Conservation (phyloP, 2,888 invertebrate species). For the Aspidapion aeneum region DNA sequence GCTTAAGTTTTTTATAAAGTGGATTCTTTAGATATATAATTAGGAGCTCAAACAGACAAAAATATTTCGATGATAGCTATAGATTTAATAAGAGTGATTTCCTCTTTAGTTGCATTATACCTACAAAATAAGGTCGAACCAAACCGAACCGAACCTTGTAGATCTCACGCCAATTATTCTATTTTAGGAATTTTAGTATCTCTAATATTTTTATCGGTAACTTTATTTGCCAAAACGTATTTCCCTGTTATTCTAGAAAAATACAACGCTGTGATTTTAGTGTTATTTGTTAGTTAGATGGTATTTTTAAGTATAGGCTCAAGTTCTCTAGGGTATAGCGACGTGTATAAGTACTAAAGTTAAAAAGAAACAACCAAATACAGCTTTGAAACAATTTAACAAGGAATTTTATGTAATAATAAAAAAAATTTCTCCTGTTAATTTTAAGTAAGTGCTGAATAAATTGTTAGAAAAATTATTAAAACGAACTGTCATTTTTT, state of each 20-base stretch:
- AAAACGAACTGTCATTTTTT: too few species aligned
- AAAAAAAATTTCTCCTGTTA: too few species aligned
- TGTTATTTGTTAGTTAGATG: slow-evolving; percentile 55
- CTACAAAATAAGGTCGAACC: slow-evolving; percentile 58
- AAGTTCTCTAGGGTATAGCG: slow-evolving; percentile 63
- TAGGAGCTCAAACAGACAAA: slow-evolving; percentile 59
- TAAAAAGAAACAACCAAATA: too few species aligned
- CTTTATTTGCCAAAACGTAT: slow-evolving; percentile 19
- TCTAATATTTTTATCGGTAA: slow-evolving; percentile 43
- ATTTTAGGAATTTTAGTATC: slow-evolving; percentile 58
- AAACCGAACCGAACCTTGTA: too few species aligned
- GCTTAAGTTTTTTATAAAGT: slow-evolving; percentile 69
- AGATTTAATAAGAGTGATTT: slow-evolving; percentile 58
- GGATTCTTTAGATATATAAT: slow-evolving; percentile 53
- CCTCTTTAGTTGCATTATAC: slow-evolving; percentile 59
- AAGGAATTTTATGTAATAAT: too few species aligned
- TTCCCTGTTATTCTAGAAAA: slow-evolving; percentile 31
- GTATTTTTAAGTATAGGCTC: slow-evolving; percentile 58
- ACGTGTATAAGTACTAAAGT: slow-evolving; percentile 59
- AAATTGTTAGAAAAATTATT: too few species aligned
- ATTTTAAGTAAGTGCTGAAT: too few species aligned
- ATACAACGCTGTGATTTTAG: slow-evolving; percentile 33
- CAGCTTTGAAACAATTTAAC: too few species aligned
- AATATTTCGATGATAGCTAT: slow-evolving; percentile 62
- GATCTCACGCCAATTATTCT: slow-evolving; percentile 60